phyloP scores from a whole-genome alignment of 2,888 invertebrate species.

The Chalcis sispes region DNA sequence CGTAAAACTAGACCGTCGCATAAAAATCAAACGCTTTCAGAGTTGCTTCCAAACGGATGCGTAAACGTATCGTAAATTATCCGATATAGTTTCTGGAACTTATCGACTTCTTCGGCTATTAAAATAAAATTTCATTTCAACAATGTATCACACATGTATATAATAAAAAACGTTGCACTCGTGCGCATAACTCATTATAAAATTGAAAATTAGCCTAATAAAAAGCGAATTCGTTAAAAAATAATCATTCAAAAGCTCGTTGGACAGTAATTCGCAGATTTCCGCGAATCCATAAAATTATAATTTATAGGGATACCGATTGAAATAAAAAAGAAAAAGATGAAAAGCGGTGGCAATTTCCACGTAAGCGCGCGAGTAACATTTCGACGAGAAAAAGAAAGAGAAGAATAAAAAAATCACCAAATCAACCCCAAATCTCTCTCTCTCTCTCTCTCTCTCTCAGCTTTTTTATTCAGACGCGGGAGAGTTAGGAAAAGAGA shows the following conservation, averaged over 20 bases:
- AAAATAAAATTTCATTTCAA: slow-evolving; percentile 2
- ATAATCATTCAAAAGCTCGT: slow-evolving; percentile 31
- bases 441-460: slow-evolving; percentile 14
- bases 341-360: slow-evolving; percentile 1
- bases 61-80: slow-evolving; percentile 29
- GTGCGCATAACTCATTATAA: neutral
- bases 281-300: slow-evolving; percentile 51
- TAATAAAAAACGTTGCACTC: too few species aligned
- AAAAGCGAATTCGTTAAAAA: slow-evolving; percentile 47
- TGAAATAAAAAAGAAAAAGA: slow-evolving; percentile 3
- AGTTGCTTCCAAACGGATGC: too few species aligned
- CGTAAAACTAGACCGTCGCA: too few species aligned
- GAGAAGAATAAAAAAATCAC: neutral
- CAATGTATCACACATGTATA: slow-evolving; percentile 1
- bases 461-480: neutral
- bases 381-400: slow-evolving; percentile 10
- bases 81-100: neutral
- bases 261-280: slow-evolving; percentile 7
- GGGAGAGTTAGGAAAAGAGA: neutral
- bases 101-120: neutral
- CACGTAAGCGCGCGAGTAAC: neutral
- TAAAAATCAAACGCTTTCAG: too few species aligned
- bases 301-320: slow-evolving; percentile 33
- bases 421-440: slow-evolving; percentile 23
- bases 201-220: slow-evolving; percentile 30